Evolutionary conservation across 2,113 vertebrate species (phyloP), one percentile per base, ranked within the genome.

Genomic region (Tauraco erythrolophus): DNA sequence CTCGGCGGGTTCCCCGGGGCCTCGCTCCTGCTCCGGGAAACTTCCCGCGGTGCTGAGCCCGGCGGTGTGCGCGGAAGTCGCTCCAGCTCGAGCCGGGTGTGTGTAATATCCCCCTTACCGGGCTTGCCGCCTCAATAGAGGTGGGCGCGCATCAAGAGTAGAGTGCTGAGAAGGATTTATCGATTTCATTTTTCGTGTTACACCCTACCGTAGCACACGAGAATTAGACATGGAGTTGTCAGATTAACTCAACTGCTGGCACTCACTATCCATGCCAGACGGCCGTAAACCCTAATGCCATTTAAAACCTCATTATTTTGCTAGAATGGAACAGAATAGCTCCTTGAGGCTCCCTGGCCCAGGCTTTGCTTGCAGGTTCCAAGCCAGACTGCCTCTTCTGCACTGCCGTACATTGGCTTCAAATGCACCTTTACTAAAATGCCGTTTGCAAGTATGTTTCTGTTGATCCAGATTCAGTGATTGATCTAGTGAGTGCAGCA

Each of bases 341-440:
- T 24, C 14, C 57, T 56, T 23, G 41, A 77, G 61, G 43, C 53
- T 51, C 31, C 33, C 9, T 1, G 51, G 51, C 14, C 33, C 30
- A 7, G 57, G 24, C 25, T 75, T 58, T 50, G 11, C 77, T n/a
- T 27, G 25, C 2, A 2, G 9, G 1, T 60, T 79, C 70, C 61
- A 58, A 37, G 31, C 4, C 24, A n/a, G 15, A 8, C 19, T 48
- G 37, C 30, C 25, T 19, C 28, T 33, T 85, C 35, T 22, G 25
- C 1, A 0, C 27, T 5, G 7, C 33, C 3, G 0, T 6, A 2
- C 18, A 0, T 2, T 0, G 12, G 43, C 46, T 77, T 46, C 6
- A 28, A 70, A 25, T 1, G 0, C 2, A 1, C 9, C 60, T 60
- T 35, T 21, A 4, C n/a, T 22, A 27, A 76, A 81, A 58, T 2